Evolutionary conservation across 1,140 invertebrate genomes (phyloP).

Genomic region (Gonioctena quinquepunctata): DNA sequence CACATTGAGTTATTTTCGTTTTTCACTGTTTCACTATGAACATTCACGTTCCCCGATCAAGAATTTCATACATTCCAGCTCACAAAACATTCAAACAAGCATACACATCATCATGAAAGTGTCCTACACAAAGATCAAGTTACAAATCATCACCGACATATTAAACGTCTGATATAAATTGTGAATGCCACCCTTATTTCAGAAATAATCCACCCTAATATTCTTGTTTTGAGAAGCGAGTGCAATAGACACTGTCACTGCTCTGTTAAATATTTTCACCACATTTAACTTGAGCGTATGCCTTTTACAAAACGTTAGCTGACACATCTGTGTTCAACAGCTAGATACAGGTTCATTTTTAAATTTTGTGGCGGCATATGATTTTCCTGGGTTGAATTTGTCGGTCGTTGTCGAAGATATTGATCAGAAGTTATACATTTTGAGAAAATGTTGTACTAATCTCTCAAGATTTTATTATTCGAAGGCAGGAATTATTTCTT

Average conservation of each 20-base stretch:
- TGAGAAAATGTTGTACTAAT: no score
- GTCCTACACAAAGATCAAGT: slow-evolving; percentile 17
- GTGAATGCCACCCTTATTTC: slow-evolving; percentile 24
- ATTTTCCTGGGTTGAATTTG: not conserved
- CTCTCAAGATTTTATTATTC: no score
- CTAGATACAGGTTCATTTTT: slow-evolving; percentile 19
- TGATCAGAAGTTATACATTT: no score
- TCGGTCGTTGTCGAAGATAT: no score
- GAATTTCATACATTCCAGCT: not conserved
- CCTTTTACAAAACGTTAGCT: slow-evolving; percentile 25
- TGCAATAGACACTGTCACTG: slow-evolving; percentile 36
- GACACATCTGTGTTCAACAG: slow-evolving; percentile 21
- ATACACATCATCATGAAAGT: slow-evolving; percentile 12
- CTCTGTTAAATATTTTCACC: slow-evolving; percentile 42
- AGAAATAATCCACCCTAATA: slow-evolving; percentile 25
- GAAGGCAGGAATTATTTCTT: no score
- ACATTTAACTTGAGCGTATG: slow-evolving; percentile 42
- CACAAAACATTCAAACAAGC: slow-evolving; percentile 10
- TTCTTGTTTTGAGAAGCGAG: slow-evolving; percentile 19
- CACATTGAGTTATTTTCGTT: no score
- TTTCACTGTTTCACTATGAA: no score
- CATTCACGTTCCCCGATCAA: not conserved
- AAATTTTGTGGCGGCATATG: not conserved
- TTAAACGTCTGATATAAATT: slow-evolving; percentile 26
- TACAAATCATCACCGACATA: slow-evolving; percentile 20